A percentile compares a stretch with the other conserved stretches of the same genome.
These are phyloP conservation scores for Dendrolimus punctatus DNA, from an alignment of 1,140 invertebrate species.

Conservation along the genomic window DNA sequence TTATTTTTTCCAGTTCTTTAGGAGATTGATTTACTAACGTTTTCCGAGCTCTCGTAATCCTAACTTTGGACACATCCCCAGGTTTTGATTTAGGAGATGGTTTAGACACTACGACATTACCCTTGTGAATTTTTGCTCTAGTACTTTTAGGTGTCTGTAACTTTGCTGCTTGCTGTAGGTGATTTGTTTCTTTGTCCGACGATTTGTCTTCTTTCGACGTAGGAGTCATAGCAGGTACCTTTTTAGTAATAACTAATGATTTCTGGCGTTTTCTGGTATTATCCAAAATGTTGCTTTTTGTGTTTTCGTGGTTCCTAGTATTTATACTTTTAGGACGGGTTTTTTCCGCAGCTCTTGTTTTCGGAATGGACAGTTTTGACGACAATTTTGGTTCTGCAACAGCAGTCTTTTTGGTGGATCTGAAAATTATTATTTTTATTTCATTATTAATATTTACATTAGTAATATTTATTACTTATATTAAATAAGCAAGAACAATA, in stretches of 20 bases:
- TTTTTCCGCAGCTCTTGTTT: constrained; percentile 11
- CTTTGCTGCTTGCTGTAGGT: too few species aligned
- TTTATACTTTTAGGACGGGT: not conserved
- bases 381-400: constrained; percentile 16
- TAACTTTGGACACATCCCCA: not conserved
- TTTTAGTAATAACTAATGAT: constrained; percentile 16
- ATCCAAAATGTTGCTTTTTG: not conserved
- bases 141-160: constrained; percentile 12
- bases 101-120: constrained; percentile 11
- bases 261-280: constrained; percentile 13
- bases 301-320: constrained; percentile 1
- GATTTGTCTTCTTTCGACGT: constrained; percentile 6
- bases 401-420: not conserved
- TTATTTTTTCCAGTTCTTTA: constrained; percentile 7
- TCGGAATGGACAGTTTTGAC: constrained; percentile 4
- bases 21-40: constrained; percentile 10
- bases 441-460: too few species aligned
- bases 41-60: constrained; percentile 5
- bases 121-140: constrained; percentile 8
- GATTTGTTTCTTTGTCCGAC: too few species aligned
- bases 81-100: constrained; percentile 17
- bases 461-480: too few species aligned
- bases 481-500: too few species aligned
- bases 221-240: constrained; percentile 17
- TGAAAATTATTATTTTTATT: too few species aligned